These are phyloP conservation scores for Rugalucina vietnamica DNA, from an alignment of 2,888 invertebrate species.

Conservation along the genomic window DNA sequence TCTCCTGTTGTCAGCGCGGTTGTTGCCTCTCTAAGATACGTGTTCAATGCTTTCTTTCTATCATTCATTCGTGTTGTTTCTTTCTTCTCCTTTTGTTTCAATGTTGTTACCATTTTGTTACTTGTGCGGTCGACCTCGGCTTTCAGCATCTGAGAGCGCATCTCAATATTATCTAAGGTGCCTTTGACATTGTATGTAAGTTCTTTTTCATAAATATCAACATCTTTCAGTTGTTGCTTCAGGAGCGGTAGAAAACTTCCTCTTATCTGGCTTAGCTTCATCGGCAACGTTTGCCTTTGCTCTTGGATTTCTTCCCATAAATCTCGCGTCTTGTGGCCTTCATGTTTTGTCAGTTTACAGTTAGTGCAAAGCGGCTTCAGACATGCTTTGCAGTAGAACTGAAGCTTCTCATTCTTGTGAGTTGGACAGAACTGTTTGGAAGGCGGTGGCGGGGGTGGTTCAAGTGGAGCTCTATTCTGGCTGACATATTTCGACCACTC, in stretches of 20 bases:
- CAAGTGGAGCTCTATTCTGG: slow-evolving; percentile 7
- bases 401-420: slow-evolving; percentile 52
- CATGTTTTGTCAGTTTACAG: slow-evolving; percentile 63
- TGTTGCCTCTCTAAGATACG: slow-evolving; percentile 43
- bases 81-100: slow-evolving; percentile 47
- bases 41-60: slow-evolving; percentile 36
- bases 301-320: slow-evolving; percentile 55
- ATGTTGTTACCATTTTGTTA: slow-evolving; percentile 35
- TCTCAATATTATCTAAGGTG: slow-evolving; percentile 53
- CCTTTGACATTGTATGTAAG: slow-evolving; percentile 52
- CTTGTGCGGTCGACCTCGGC: slow-evolving; percentile 58
- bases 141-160: slow-evolving; percentile 49
- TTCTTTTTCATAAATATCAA: slow-evolving; percentile 49
- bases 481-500: slow-evolving; percentile 45
- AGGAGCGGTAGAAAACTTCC: slow-evolving; percentile 55
- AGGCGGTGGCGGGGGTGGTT: slow-evolving; percentile 22
- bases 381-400: slow-evolving; percentile 60
- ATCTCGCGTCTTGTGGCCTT: slow-evolving; percentile 60
- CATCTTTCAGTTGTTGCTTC: slow-evolving; percentile 55
- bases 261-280: slow-evolving; percentile 50
- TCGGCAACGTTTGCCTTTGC: slow-evolving; percentile 52
- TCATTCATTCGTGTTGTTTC: slow-evolving; percentile 37
- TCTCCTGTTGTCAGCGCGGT: slow-evolving; percentile 54
- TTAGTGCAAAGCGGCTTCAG: slow-evolving; percentile 51
- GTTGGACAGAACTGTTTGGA: slow-evolving; percentile 40